phyloP scores from a whole-genome alignment of 2,113 vertebrate species.

The Piaya cayana region DNA sequence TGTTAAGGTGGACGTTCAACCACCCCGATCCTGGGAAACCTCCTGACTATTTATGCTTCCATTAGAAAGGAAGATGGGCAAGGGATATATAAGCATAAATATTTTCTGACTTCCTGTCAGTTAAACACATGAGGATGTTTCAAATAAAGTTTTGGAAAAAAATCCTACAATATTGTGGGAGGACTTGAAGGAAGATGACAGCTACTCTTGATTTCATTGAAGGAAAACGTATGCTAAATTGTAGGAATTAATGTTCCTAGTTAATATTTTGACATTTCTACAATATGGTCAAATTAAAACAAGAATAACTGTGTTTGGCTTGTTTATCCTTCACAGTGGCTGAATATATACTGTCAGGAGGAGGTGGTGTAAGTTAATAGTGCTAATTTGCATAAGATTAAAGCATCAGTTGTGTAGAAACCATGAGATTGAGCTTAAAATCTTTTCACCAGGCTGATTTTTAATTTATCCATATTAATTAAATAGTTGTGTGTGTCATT shows the following conservation, averaged over 20 bases:
- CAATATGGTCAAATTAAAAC: slow-evolving; percentile 16
- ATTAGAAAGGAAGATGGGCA: not conserved
- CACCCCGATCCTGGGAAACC: not conserved
- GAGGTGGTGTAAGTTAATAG: not conserved
- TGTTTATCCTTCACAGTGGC: not conserved
- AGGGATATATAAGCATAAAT: not conserved
- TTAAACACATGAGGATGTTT: not conserved
- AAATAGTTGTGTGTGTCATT: not conserved
- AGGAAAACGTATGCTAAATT: not conserved
- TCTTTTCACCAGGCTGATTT: not conserved
- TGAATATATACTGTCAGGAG: not conserved
- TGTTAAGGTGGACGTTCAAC: not conserved
- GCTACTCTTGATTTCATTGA: slow-evolving; percentile 29
- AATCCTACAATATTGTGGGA: slow-evolving; percentile 25
- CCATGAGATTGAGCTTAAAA: not conserved
- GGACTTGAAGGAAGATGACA: slow-evolving; percentile 32
- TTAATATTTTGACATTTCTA: slow-evolving; percentile 61
- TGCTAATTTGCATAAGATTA: not conserved
- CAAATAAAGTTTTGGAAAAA: not conserved
- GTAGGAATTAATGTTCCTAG: slow-evolving; percentile 23
- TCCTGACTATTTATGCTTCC: not conserved
- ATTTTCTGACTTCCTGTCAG: not conserved
- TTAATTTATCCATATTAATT: not conserved
- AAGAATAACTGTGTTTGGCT: not conserved
- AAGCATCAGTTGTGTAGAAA: not conserved